Evolutionary conservation across 2,888 invertebrate species (phyloP), one percentile per base, ranked within the genome.

Genomic region (Tetragonisca angustula): DNA sequence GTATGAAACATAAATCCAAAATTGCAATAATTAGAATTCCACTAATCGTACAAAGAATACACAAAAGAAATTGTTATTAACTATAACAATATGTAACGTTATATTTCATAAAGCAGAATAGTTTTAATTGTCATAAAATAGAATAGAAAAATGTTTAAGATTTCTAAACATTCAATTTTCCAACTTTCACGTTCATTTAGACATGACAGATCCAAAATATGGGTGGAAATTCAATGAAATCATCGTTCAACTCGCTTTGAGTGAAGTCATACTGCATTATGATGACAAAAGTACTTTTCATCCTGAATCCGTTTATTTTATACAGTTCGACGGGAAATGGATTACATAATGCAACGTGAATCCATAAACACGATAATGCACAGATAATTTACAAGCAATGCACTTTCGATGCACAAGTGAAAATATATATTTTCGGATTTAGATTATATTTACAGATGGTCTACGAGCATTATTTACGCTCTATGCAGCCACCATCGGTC

Each of bases 401-500:
- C 11, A n/a, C 19, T 54, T 56, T n/a, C 32, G 67, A 72, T 67
- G 32, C 19, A 21, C 62, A 73, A 73, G 56, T 76, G 59, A 59
- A 81, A 69, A 73, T 73, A 54, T 76, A 32, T 24, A 62, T 54
- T 49, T 62, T 15, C 21, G 5, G 64, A 64, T 64, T 64, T 64
- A 64, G 64, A 64, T 64, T 64, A 64, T 64, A 64, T 64, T 67
- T 36, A 36, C 36, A 21, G 59, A 52, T 54, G n/a, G 13, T 49
- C 43, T 71, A 19, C 13, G 49, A 61, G 52, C 65, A 67, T 77
- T 77, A 81, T 83, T 76, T 73, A 78, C 61, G 77, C 49, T 64
- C 67, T 61, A 56, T 43, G 24, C 74, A 24, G 59, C 59, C 24
- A 77, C 59, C 65, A 85, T 85, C 85, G 56, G 76, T 85, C 83